These are phyloP conservation scores for Melanotaenia parkinsoni DNA, from an alignment of 2,797 vertebrate genomes.

Conservation along the genomic window DNA sequence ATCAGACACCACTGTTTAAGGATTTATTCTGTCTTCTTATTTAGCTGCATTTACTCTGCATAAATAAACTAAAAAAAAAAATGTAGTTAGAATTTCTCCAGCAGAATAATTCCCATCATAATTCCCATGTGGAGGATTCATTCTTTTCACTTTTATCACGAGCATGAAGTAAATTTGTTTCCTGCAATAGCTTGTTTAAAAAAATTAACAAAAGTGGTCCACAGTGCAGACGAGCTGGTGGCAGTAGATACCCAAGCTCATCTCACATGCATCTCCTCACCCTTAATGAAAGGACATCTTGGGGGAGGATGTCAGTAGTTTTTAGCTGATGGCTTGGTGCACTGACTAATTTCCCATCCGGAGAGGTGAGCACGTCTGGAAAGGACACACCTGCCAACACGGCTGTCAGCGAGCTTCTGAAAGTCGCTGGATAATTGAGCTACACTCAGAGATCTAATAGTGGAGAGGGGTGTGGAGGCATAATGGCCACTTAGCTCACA, in stretches of 20 bases:
- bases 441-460: conserved; percentile 61
- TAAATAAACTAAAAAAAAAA: not conserved
- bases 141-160: not conserved
- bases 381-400: conserved; percentile 83
- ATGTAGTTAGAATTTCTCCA: not conserved
- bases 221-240: conserved; percentile 6
- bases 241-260: conserved; percentile 42
- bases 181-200: not conserved
- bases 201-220: conserved; percentile 7
- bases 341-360: conserved; percentile 75
- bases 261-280: conserved; percentile 51
- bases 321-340: conserved; percentile 69
- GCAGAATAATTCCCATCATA: not conserved
- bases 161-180: conserved; percentile 20
- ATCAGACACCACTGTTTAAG: not conserved
- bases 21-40: not conserved
- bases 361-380: conserved; percentile 72
- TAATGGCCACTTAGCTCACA: conserved; percentile 81
- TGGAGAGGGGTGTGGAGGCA: conserved; percentile 62
- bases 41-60: not conserved
- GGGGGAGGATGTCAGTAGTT: conserved; percentile 66
- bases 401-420: conserved; percentile 75
- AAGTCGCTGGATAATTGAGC: conserved; percentile 80
- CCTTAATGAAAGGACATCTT: conserved; percentile 75
- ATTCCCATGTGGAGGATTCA: conserved; percentile 8